Percentiles rank a stretch among this genome's conserved stretches.
Conservation (phyloP, 1,140 invertebrate genomes). For the Monomorium pharaonis region DNA sequence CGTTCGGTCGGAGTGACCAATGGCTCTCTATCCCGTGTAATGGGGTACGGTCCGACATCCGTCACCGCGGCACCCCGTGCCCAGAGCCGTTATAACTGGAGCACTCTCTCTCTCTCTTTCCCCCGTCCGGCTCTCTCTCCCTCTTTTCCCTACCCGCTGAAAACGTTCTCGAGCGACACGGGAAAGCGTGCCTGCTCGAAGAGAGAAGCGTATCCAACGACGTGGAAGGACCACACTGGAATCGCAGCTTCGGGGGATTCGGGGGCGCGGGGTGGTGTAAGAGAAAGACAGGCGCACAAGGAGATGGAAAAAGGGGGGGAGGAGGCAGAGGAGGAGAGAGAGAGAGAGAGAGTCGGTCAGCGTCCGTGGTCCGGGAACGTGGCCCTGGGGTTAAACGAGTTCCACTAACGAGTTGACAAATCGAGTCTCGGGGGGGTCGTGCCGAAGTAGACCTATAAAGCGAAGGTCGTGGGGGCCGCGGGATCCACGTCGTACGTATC, state of each 20-base stretch:
- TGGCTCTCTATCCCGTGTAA: constrained; percentile 84
- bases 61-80: constrained; percentile 80
- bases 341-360: constrained; percentile 61
- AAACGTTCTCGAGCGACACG: constrained; percentile 13
- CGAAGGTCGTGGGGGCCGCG: constrained; percentile 78
- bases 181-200: constrained; percentile 8
- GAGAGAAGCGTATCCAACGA: constrained; percentile 37
- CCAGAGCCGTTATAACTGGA: constrained; percentile 78
- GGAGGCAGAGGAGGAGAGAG: not conserved
- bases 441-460: constrained; percentile 84
- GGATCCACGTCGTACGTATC: constrained; percentile 76
- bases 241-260: constrained; percentile 22
- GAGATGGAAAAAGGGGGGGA: not conserved
- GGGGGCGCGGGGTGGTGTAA: not conserved
- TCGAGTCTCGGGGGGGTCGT: constrained; percentile 84
- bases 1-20: constrained; percentile 84
- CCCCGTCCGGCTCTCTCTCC: not conserved
- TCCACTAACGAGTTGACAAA: constrained; percentile 86
- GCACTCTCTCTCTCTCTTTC: no score
- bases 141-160: constrained; percentile 29
- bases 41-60: constrained; percentile 84
- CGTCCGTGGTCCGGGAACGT: constrained; percentile 66
- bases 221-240: constrained; percentile 35
- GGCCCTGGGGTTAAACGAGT: constrained; percentile 82
- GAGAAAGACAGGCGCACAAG: constrained; percentile 18